These are phyloP conservation scores for Eudemis profundana DNA, from an alignment of 2,888 invertebrate genomes.

Conservation along the genomic window DNA sequence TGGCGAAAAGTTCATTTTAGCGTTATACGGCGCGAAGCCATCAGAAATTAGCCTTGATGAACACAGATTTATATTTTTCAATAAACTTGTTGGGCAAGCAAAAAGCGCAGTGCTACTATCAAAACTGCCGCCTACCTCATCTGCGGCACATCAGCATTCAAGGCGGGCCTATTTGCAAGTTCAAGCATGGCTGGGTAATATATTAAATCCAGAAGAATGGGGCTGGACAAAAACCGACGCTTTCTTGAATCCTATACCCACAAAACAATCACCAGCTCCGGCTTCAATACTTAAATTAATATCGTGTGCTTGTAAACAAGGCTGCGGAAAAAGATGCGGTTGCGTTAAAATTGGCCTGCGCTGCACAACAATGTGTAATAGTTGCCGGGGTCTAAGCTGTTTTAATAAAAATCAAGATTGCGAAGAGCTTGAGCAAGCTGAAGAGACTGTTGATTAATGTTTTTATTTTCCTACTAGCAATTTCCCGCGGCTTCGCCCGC, in stretches of 20 bases:
- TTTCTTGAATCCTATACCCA: constrained; percentile 9
- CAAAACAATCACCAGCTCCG: constrained; percentile 9
- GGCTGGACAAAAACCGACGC: constrained; percentile 10
- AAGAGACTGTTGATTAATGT: background rate
- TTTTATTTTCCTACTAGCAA: constrained; percentile 1
- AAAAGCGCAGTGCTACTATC: constrained; percentile 5
- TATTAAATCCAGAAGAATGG: constrained; percentile 15
- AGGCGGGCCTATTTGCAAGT: constrained; percentile 7
- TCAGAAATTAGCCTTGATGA: background rate
- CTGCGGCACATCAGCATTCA: constrained; percentile 21
- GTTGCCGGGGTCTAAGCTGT: constrained; percentile 2
- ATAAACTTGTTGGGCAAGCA: constrained; percentile 1
- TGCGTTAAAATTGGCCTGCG: constrained; percentile 7
- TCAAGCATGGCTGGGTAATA: constrained; percentile 14
- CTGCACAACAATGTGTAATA: constrained; percentile 4
- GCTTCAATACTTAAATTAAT: constrained; percentile 13
- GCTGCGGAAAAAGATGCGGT: background rate
- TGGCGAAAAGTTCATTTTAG: constrained; percentile 8
- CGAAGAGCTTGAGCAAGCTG: background rate
- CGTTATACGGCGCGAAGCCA: constrained; percentile 10
- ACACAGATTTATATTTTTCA: background rate
- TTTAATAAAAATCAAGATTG: constrained; percentile 20
- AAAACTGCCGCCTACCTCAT: constrained; percentile 22
- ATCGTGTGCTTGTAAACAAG: constrained; percentile 1
- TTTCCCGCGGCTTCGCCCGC: too few relatives aligned